A percentile compares a stretch with the other conserved stretches of the same genome.
phyloP scores from a whole-genome alignment of 2,797 vertebrate species.

The Pipistrellus kuhlii region DNA sequence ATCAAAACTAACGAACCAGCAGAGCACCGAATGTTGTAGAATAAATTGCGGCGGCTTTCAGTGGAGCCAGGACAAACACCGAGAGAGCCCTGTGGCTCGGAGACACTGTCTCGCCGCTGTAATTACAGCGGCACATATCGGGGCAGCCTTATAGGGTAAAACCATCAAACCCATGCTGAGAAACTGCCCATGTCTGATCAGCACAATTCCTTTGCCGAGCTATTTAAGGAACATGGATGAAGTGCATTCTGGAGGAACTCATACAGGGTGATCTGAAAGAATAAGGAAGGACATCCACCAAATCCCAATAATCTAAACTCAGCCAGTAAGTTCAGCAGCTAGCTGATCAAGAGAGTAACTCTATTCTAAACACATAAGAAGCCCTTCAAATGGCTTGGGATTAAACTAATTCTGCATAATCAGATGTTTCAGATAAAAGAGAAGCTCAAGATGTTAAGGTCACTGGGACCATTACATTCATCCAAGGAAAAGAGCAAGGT shows the following conservation, averaged over 20 bases:
- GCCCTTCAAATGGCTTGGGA: background rate
- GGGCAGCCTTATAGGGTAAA: background rate
- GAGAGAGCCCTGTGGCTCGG: background rate
- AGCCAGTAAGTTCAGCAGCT: background rate
- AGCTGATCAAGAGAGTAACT: constrained; percentile 28
- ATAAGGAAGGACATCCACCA: background rate
- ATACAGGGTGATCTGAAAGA: background rate
- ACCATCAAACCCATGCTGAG: background rate
- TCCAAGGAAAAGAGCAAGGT: constrained; percentile 5
- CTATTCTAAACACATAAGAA: constrained; percentile 35
- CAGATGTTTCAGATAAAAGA: constrained; percentile 1
- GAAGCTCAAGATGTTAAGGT: background rate
- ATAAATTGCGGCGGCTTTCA: constrained; percentile 6
- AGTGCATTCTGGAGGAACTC: background rate
- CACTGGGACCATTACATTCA: background rate
- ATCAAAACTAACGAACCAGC: background rate
- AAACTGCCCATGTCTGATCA: background rate
- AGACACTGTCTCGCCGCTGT: background rate
- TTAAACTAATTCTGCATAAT: constrained; percentile 51
- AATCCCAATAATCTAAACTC: background rate
- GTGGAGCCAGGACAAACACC: background rate
- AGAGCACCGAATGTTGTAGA: background rate
- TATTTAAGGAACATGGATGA: constrained; percentile 13
- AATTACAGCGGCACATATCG: background rate
- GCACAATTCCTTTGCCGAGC: constrained; percentile 34